Percentiles rank a stretch among this genome's conserved stretches.
These are phyloP conservation scores for Eilema depressum DNA, from an alignment of 2,888 invertebrate species.

Conservation along the genomic window DNA sequence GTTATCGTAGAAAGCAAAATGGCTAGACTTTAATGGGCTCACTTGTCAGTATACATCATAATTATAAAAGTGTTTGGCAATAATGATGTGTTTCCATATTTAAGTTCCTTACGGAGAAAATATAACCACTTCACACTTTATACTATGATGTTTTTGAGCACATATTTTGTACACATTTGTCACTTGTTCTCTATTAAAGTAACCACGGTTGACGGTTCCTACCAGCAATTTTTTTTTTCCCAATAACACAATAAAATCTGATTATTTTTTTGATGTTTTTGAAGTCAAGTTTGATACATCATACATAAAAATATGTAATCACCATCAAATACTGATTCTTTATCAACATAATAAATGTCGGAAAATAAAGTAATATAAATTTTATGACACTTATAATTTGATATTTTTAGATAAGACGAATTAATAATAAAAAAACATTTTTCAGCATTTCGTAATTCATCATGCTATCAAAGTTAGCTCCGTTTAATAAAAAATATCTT, in stretches of 20 bases:
- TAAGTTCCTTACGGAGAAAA: no score
- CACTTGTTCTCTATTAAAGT: no score
- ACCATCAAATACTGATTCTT: background rate
- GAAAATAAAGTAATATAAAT: background rate
- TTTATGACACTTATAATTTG: background rate
- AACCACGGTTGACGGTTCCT: no score
- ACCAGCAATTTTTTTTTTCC: no score
- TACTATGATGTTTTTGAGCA: no score
- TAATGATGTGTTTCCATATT: no score
- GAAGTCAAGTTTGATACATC: background rate
- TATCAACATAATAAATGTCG: background rate
- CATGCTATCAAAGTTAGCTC: background rate
- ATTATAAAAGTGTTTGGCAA: no score
- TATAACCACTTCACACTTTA: no score
- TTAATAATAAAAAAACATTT: background rate
- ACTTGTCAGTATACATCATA: no score
- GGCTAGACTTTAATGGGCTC: no score
- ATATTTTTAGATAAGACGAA: background rate
- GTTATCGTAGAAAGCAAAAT: no score
- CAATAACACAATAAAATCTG: background rate
- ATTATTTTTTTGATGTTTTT: background rate
- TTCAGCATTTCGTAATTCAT: background rate
- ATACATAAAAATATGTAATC: background rate
- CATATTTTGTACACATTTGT: no score
- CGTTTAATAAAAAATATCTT: constrained; percentile 16